These are phyloP conservation scores for Drosophila oshimai DNA, from an alignment of 1,140 invertebrate genomes.

Conservation along the genomic window DNA sequence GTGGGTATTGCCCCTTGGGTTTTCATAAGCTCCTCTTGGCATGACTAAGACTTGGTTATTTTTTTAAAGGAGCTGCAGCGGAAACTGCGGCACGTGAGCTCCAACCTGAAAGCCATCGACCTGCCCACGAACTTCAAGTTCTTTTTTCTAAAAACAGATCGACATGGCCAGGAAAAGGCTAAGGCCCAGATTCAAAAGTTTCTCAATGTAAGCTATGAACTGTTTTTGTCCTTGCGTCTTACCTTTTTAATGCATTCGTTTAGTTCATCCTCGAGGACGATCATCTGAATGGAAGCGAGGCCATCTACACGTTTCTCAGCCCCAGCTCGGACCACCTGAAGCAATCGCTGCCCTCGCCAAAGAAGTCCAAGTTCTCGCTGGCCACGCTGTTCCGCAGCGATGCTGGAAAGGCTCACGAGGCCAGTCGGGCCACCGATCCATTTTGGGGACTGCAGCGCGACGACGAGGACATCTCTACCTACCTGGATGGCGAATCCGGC, in stretches of 20 bases:
- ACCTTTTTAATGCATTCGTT: too few relatives aligned
- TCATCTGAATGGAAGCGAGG: constrained; percentile 92
- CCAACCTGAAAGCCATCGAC: constrained; percentile 91
- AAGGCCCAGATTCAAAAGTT: constrained; percentile 93
- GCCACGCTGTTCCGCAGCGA: constrained; percentile 93
- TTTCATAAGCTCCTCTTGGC: not conserved
- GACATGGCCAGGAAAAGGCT: constrained; percentile 90
- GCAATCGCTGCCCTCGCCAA: constrained; percentile 88
- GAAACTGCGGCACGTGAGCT: constrained; percentile 91
- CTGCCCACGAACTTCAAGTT: constrained; percentile 91
- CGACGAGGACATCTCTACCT: constrained; percentile 89
- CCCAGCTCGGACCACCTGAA: constrained; percentile 94
- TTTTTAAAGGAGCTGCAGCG: constrained; percentile 89
- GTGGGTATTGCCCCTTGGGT: constrained; percentile 62
- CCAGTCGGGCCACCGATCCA: constrained; percentile 65
- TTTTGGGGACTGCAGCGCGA: constrained; percentile 83
- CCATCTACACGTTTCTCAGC: constrained; percentile 93
- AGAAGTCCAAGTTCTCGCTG: constrained; percentile 93
- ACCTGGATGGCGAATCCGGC: constrained; percentile 86
- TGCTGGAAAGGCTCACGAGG: constrained; percentile 65
- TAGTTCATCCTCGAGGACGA: constrained; percentile 94
- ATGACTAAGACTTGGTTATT: not conserved
- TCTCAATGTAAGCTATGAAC: constrained; percentile 88
- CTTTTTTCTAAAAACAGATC: constrained; percentile 91
- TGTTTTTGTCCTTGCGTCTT: too few relatives aligned